These are phyloP conservation scores for Sebastes miniatus DNA, from an alignment of 2,797 vertebrate species.

Conservation along the genomic window DNA sequence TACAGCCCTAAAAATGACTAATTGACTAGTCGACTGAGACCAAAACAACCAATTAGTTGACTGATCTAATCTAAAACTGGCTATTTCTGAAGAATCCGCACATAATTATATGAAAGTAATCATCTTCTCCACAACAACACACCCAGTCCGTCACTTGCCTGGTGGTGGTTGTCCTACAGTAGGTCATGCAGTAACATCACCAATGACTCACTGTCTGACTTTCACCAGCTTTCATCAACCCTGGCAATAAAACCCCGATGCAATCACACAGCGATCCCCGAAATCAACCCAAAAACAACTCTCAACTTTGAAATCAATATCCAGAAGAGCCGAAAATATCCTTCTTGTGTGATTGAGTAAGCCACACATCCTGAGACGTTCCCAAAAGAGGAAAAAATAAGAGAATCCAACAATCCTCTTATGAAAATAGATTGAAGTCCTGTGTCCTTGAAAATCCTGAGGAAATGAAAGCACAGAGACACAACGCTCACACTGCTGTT, in stretches of 20 bases:
- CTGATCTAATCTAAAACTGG: not conserved
- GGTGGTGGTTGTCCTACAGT: not conserved
- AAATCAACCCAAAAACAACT: conserved; percentile 4
- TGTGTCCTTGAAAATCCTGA: conserved; percentile 2
- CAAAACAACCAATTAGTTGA: no score
- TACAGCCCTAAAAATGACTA: no score
- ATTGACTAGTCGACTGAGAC: no score
- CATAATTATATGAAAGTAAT: not conserved
- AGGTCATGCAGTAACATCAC: conserved; percentile 34
- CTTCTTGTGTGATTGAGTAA: not conserved
- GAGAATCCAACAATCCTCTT: not conserved
- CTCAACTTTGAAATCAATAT: not conserved
- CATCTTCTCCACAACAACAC: not conserved
- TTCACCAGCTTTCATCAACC: conserved; percentile 46
- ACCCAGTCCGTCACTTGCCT: conserved; percentile 16
- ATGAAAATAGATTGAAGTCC: not conserved
- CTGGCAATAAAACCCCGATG: conserved; percentile 36
- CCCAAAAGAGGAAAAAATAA: not conserved
- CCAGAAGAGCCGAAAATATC: not conserved
- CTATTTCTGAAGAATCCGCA: not conserved
- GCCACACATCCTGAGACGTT: not conserved
- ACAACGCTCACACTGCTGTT: conserved; percentile 4
- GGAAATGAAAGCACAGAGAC: conserved; percentile 2
- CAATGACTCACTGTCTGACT: conserved; percentile 39
- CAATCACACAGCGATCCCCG: conserved; percentile 13